Conservation (phyloP, 2,113 vertebrate genomes). For the Fregetta grallaria region DNA sequence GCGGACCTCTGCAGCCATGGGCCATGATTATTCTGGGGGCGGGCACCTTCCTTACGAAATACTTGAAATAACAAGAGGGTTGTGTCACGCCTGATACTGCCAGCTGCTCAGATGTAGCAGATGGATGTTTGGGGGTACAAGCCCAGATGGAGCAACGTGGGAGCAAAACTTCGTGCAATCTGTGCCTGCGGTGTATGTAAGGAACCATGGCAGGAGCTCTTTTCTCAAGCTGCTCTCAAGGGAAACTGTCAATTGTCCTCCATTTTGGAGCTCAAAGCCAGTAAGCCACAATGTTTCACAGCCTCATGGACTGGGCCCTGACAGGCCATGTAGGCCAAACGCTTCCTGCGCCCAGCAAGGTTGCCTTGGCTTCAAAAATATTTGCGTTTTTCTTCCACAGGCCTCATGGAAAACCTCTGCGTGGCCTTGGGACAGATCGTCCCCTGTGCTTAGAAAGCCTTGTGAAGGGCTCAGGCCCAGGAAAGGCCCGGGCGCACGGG, state of each 20-base stretch:
- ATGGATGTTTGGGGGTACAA: not conserved
- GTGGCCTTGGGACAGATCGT: rapidly evolving
- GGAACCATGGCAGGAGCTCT: not conserved
- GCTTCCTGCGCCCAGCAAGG: not conserved
- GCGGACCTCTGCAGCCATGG: not conserved
- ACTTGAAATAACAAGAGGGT: not conserved
- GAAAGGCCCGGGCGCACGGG: rapidly evolving
- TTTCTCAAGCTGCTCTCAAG: not conserved
- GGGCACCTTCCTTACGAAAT: not conserved
- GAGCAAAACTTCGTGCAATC: not conserved
- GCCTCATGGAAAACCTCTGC: rapidly evolving
- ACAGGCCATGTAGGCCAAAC: rapidly evolving
- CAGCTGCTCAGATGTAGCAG: not conserved
- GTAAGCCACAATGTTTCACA: too few relatives aligned
- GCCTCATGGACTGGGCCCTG: not conserved
- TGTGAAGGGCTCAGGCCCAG: rapidly evolving
- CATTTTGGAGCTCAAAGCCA: rapidly evolving
- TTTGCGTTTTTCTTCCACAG: not conserved
- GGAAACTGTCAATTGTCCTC: rapidly evolving
- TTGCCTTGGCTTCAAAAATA: not conserved
- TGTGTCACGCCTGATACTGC: not conserved
- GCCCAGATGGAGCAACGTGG: not conserved
- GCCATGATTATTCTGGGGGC: too few relatives aligned
- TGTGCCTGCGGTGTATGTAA: rapidly evolving
- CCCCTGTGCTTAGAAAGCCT: rapidly evolving